Conservation (phyloP, 2,797 vertebrate genomes). For the Anniella stebbinsi region DNA sequence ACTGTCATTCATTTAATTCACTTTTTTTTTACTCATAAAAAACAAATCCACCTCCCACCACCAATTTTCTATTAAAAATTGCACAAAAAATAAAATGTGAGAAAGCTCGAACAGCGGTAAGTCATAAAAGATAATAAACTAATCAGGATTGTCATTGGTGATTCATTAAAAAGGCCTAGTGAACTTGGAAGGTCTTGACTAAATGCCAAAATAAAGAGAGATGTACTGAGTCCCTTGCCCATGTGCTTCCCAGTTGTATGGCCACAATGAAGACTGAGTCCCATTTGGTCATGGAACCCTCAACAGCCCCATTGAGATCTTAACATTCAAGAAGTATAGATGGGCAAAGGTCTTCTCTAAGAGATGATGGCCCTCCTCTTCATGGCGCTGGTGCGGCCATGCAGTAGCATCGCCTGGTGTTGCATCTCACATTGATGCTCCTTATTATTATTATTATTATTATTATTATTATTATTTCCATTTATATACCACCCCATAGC, state of each 20-base stretch:
- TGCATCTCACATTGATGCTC: no score
- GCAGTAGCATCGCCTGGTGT: no score
- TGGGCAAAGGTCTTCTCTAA: not conserved
- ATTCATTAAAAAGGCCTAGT: not conserved
- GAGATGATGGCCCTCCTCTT: no score
- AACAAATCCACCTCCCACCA: not conserved
- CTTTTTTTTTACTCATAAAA: not conserved
- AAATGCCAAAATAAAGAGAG: not conserved
- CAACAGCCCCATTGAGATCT: not conserved
- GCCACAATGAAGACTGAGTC: not conserved
- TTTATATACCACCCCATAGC: no score
- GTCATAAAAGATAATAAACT: not conserved
- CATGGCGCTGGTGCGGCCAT: no score
- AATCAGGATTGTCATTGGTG: not conserved
- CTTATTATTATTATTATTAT: no score
- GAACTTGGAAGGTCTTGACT: not conserved
- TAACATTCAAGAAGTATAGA: not conserved
- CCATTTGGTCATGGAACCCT: not conserved
- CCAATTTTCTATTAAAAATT: not conserved
- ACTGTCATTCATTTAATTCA: not conserved
- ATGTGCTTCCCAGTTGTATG: not conserved
- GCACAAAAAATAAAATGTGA: not conserved
- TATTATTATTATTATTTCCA: no score
- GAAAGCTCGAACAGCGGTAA: not conserved
- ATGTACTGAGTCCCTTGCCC: not conserved